phyloP scores from a whole-genome alignment of 2,888 invertebrate genomes.

The Harpalus rubripes region DNA sequence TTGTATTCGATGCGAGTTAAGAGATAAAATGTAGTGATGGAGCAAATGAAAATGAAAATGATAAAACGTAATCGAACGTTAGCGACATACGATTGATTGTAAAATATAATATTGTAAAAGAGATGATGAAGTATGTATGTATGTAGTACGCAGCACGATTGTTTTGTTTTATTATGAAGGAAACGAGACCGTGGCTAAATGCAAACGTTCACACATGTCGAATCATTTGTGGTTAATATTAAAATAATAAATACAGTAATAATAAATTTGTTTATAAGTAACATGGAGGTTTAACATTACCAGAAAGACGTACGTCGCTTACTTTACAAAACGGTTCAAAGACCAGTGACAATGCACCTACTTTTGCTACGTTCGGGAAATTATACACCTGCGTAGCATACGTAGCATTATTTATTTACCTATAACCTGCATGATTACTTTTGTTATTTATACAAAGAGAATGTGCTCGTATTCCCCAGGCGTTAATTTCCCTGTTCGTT shows the following conservation, averaged over 20 bases:
- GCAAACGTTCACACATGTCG: constrained; percentile 64
- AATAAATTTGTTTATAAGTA: constrained; percentile 74
- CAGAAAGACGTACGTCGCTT: constrained; percentile 77
- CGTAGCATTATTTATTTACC: constrained; percentile 61
- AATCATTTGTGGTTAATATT: constrained; percentile 67
- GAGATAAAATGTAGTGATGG: constrained; percentile 31
- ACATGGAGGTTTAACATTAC: constrained; percentile 78
- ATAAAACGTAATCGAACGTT: constrained; percentile 9
- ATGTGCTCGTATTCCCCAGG: constrained; percentile 60
- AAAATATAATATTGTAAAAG: no score
- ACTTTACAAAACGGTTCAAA: constrained; percentile 79
- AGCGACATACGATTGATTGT: constrained; percentile 32
- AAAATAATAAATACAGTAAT: constrained; percentile 74
- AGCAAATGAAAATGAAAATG: constrained; percentile 9
- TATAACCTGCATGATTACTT: constrained; percentile 63
- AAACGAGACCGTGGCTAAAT: constrained; percentile 65
- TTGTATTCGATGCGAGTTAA: no score
- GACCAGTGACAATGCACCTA: constrained; percentile 68
- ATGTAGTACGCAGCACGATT: constrained; percentile 47
- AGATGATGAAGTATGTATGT: constrained; percentile 29
- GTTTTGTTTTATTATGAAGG: constrained; percentile 61
- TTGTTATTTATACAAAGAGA: constrained; percentile 65
- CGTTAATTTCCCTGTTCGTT: constrained; percentile 58
- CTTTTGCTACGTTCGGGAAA: constrained; percentile 63
- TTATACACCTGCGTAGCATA: constrained; percentile 66